A percentile compares a stretch with the other conserved stretches of the same genome.
Conservation (phyloP, 2,113 vertebrate species). For the Myrmecophaga tridactyla region DNA sequence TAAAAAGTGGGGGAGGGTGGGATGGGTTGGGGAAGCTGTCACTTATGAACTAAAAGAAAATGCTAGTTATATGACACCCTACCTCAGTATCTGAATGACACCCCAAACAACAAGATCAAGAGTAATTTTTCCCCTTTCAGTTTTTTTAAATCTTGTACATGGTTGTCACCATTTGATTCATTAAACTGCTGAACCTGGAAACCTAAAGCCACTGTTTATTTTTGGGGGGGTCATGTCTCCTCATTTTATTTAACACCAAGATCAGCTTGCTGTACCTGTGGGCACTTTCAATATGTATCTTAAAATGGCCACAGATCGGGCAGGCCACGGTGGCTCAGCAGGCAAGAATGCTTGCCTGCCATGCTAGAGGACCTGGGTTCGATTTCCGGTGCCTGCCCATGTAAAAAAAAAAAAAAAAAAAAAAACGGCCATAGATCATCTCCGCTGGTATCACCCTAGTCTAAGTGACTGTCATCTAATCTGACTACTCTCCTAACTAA, state of each 20-base stretch:
- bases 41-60: not conserved
- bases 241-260: not conserved
- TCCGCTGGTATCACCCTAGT: not conserved
- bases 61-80: not conserved
- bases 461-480: not conserved
- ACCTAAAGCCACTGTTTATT: not conserved
- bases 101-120: not conserved
- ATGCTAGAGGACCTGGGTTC: no score
- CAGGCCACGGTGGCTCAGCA: no score
- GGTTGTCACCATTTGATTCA: not conserved
- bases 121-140: not conserved
- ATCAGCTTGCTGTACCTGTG: not conserved
- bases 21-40: not conserved
- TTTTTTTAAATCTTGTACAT: not conserved
- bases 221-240: not conserved
- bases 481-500: not conserved
- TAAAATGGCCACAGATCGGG: not conserved
- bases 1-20: not conserved
- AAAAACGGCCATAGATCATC: not conserved
- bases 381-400: no score
- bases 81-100: not conserved
- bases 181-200: not conserved
- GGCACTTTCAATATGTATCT: not conserved
- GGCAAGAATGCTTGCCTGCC: no score
- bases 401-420: no score